These are phyloP conservation scores for Nematolebias whitei DNA, from an alignment of 2,113 vertebrate genomes.

Conservation along the genomic window DNA sequence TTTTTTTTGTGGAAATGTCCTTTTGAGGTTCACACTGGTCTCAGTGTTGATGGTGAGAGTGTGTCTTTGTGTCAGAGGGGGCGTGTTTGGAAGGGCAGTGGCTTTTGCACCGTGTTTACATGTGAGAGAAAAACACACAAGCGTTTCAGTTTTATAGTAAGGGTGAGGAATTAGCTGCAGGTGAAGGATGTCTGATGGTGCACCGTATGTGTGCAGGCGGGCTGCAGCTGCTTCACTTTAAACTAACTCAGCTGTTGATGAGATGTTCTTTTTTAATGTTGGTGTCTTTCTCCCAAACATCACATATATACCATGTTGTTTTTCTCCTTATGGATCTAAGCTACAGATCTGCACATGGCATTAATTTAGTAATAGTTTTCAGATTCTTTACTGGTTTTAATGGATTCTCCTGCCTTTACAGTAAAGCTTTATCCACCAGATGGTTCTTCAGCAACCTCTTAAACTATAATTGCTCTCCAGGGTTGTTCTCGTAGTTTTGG, in stretches of 20 bases:
- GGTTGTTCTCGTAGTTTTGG: background rate
- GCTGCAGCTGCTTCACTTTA: background rate
- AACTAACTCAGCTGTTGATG: background rate
- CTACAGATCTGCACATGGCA: slow-evolving; percentile 21
- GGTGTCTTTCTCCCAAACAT: background rate
- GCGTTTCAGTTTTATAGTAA: background rate
- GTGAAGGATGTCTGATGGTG: slow-evolving; percentile 7
- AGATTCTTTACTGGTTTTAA: slow-evolving; percentile 28
- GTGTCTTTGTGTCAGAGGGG: slow-evolving; percentile 3
- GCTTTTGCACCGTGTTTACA: slow-evolving; percentile 1
- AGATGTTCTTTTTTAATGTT: background rate
- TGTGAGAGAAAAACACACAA: background rate
- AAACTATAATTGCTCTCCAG: background rate
- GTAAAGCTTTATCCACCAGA: slow-evolving; percentile 8
- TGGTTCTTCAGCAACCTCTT: slow-evolving; percentile 9
- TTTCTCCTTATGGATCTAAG: background rate
- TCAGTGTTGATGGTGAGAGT: slow-evolving; percentile 11
- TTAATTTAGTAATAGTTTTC: slow-evolving; percentile 32
- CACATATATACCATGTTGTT: no score
- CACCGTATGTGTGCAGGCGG: slow-evolving; percentile 7
- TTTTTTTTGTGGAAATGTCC: slow-evolving; percentile 32
- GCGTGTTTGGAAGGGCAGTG: slow-evolving; percentile 4
- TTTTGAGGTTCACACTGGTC: slow-evolving; percentile 23
- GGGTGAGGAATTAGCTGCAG: slow-evolving; percentile 3
- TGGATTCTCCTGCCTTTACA: background rate